Percentiles rank a stretch among this genome's conserved stretches.
Conservation (phyloP, 2,888 invertebrate species). For the Eristalis intricaria region DNA sequence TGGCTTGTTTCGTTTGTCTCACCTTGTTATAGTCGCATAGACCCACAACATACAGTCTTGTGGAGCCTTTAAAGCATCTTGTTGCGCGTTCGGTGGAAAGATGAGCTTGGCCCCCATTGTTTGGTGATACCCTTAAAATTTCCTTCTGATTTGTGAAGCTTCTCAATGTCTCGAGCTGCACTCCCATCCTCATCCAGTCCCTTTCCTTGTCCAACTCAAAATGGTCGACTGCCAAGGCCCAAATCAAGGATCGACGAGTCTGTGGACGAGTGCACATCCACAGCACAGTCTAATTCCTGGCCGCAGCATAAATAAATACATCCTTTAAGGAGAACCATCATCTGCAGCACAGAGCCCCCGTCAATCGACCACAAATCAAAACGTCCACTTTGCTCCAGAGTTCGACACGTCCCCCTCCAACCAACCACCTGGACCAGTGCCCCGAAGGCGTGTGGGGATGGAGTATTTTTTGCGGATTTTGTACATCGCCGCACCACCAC, state of each 20-base stretch:
- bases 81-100: too few relatives aligned
- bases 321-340: slow-evolving; percentile 2
- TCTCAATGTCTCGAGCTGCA: background rate
- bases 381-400: slow-evolving; percentile 54
- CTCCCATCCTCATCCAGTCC: background rate
- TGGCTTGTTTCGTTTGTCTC: too few relatives aligned
- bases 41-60: too few relatives aligned
- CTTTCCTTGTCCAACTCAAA: background rate
- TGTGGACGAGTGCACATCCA: background rate
- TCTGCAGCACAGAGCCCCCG: background rate
- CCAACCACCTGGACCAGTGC: slow-evolving; percentile 50
- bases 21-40: too few relatives aligned
- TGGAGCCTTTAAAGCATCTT: too few relatives aligned
- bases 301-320: slow-evolving; percentile 9
- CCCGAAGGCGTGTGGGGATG: slow-evolving; percentile 15
- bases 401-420: slow-evolving; percentile 26
- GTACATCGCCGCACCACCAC: background rate
- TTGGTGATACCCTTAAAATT: too few relatives aligned
- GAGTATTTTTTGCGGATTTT: slow-evolving; percentile 2
- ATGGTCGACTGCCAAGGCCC: background rate
- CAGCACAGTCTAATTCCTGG: background rate
- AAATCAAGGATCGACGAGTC: background rate
- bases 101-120: too few relatives aligned
- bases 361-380: slow-evolving; percentile 67
- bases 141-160: too few relatives aligned